Evolutionary conservation across 2,888 invertebrate species (phyloP).

Genomic region (Melinaea menophilus): DNA sequence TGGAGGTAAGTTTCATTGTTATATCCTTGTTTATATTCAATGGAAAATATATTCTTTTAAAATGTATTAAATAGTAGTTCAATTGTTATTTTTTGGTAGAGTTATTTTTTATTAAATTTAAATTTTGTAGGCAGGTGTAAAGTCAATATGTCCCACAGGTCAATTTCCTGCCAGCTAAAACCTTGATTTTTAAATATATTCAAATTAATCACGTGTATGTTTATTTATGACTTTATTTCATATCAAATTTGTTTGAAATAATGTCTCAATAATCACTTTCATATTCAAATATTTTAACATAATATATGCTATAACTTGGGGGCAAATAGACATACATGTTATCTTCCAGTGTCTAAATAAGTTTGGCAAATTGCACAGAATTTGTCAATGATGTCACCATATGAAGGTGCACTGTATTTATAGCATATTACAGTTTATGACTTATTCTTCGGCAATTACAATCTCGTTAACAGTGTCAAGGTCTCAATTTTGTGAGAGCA

Average conservation of each 20-base stretch:
- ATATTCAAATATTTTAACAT: not conserved
- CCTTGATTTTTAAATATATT: too few species aligned
- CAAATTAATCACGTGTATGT: not conserved
- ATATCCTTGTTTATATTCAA: constrained; percentile 9
- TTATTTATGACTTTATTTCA: not conserved
- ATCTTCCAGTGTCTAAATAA: not conserved
- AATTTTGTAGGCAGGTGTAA: too few species aligned
- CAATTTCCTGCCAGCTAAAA: too few species aligned
- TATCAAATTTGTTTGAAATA: not conserved
- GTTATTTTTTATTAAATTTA: too few species aligned
- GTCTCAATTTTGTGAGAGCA: too few species aligned
- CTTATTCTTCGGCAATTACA: not conserved
- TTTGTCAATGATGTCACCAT: constrained; percentile 7
- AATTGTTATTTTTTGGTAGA: too few species aligned
- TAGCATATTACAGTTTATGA: constrained; percentile 1
- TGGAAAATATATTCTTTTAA: not conserved
- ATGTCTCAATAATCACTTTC: constrained; percentile 1
- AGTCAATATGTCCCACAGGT: too few species aligned
- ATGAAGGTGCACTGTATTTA: constrained; percentile 4
- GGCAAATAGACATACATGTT: not conserved
- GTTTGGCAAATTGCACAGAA: constrained; percentile 1
- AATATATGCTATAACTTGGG: not conserved
- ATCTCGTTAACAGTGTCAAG: too few species aligned
- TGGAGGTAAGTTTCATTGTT: constrained; percentile 82
- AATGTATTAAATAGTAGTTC: not conserved